Evolutionary conservation across 1,140 invertebrate genomes (phyloP).

Genomic region (Diabrotica virgifera): DNA sequence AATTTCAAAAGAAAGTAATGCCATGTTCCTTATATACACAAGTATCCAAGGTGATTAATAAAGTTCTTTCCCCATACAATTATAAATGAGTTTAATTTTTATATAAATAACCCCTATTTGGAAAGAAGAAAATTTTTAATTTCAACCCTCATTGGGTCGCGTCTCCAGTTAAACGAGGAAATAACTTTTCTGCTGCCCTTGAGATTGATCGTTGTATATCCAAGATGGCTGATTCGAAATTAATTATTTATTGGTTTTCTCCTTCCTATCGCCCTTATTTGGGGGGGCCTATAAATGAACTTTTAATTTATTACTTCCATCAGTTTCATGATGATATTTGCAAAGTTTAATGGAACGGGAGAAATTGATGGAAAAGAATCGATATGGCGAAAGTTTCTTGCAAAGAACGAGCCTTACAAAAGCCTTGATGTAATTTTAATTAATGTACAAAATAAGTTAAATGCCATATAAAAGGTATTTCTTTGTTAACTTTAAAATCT

Average conservation of each 20-base stretch:
- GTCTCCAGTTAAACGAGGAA: constrained; percentile 1
- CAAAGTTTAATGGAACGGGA: neutral
- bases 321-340: constrained; percentile 2
- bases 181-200: constrained; percentile 2
- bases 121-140: constrained; percentile 3
- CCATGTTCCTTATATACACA: too few relatives aligned
- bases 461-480: neutral
- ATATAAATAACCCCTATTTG: constrained; percentile 1
- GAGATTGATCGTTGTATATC: constrained; percentile 2
- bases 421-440: neutral
- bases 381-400: neutral
- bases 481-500: too few relatives aligned
- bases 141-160: constrained; percentile 1
- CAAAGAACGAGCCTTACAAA: neutral
- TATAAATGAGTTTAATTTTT: constrained; percentile 3
- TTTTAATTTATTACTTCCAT: constrained; percentile 3
- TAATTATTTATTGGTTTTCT: constrained; percentile 3
- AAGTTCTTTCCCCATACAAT: neutral
- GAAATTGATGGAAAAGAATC: neutral
- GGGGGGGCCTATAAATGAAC: constrained; percentile 1
- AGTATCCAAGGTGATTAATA: neutral
- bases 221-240: constrained; percentile 2
- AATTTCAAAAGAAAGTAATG: too few relatives aligned
- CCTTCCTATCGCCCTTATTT: constrained; percentile 1
- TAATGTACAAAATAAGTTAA: neutral